phyloP scores from a whole-genome alignment of 2,888 invertebrate genomes.

The Panopea generosa region DNA sequence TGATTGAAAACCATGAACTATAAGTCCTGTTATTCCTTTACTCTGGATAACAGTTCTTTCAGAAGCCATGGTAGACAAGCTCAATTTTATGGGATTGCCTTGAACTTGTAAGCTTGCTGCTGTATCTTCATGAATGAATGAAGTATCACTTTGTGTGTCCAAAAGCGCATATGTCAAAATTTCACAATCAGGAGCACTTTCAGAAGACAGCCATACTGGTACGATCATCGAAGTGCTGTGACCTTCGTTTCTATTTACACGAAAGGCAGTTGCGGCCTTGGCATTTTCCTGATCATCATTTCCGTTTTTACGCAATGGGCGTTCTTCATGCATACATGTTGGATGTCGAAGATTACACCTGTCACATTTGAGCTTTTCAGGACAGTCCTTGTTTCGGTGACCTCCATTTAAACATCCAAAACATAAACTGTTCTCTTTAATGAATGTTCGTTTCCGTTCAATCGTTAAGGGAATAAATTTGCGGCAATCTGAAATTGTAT shows the following conservation, averaged over 20 bases:
- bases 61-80: conserved; percentile 25
- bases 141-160: conserved; percentile 25
- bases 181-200: conserved; percentile 26
- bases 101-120: conserved; percentile 15
- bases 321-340: conserved; percentile 29
- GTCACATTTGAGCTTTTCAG: conserved; percentile 17
- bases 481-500: conserved; percentile 18
- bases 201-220: conserved; percentile 15
- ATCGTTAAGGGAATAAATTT: conserved; percentile 20
- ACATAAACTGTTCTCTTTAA: conserved; percentile 17
- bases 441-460: conserved; percentile 15
- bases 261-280: neutral
- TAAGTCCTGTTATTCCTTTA: conserved; percentile 21
- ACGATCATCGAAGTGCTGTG: conserved; percentile 18
- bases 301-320: neutral
- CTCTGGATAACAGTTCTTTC: conserved; percentile 21
- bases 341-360: conserved; percentile 24
- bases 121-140: conserved; percentile 24
- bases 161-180: conserved; percentile 20
- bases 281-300: neutral
- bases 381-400: conserved; percentile 19
- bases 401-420: conserved; percentile 21
- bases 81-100: conserved; percentile 24
- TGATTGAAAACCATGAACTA: conserved; percentile 18
- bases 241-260: conserved; percentile 8